Evolutionary conservation across 2,888 invertebrate genomes (phyloP).

Genomic region (Formica aserva): DNA sequence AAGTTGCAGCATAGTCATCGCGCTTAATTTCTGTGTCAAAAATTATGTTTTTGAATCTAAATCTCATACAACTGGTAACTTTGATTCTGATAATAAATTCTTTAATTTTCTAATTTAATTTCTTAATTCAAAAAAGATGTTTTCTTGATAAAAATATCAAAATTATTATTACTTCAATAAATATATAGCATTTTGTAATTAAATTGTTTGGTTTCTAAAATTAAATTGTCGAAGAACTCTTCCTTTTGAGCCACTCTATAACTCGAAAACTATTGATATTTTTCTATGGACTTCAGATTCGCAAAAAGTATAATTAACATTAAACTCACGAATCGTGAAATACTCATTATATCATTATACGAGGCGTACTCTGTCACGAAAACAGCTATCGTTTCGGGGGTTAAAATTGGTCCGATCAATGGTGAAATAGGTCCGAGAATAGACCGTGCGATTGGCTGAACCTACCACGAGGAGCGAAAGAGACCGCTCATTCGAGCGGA

Average conservation of each 20-base stretch:
- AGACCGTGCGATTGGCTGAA: neutral
- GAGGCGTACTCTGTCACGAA: neutral
- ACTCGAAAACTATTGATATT: neutral
- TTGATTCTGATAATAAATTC: too few species aligned
- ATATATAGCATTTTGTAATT: neutral
- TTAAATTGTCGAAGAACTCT: neutral
- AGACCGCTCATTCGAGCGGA: conserved; percentile 34
- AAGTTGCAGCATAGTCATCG: neutral
- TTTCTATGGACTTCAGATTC: neutral
- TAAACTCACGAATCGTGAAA: neutral
- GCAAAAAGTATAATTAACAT: neutral
- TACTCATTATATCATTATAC: neutral
- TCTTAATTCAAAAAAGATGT: too few species aligned
- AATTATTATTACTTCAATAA: neutral
- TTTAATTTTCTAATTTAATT: too few species aligned
- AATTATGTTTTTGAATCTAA: neutral
- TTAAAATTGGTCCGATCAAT: conserved; percentile 33
- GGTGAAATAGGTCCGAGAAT: neutral
- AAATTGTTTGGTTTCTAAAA: neutral
- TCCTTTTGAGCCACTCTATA: neutral
- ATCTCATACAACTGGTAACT: too few species aligned
- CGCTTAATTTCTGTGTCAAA: neutral
- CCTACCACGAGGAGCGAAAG: neutral
- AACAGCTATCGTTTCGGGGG: neutral
- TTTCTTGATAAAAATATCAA: too few species aligned